Evolutionary conservation across 2,113 vertebrate genomes (phyloP).

Genomic region (Colinus virginianus): DNA sequence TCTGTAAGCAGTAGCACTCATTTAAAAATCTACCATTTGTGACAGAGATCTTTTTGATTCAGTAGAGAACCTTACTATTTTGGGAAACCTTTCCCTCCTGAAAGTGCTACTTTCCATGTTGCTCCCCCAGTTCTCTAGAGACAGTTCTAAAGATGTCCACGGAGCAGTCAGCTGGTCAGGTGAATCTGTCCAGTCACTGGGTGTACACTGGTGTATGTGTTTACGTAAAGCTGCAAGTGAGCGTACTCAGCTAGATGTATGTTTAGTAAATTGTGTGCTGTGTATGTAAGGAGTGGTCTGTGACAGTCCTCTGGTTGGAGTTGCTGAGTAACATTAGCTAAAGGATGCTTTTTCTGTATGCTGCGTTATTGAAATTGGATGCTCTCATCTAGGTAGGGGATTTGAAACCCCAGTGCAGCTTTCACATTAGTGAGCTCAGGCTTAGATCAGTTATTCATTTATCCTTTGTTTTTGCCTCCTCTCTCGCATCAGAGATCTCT

Average conservation of each 20-base stretch:
- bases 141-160: neutral
- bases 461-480: neutral
- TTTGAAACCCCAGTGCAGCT: neutral
- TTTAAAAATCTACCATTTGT: neutral
- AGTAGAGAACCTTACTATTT: neutral
- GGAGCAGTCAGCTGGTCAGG: neutral
- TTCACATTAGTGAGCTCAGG: neutral
- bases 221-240: neutral
- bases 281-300: neutral
- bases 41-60: neutral
- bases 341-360: neutral
- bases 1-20: neutral
- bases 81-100: neutral
- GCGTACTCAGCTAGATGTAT: neutral
- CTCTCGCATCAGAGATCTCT: neutral
- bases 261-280: neutral
- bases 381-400: fast-evolving
- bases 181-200: neutral
- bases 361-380: neutral
- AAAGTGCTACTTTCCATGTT: neutral
- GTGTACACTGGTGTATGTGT: fast-evolving
- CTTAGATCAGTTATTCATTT: neutral
- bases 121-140: fast-evolving
- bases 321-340: neutral
- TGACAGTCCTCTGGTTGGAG: neutral